phyloP scores from a whole-genome alignment of 2,113 vertebrate species.

The Alectura lathami region DNA sequence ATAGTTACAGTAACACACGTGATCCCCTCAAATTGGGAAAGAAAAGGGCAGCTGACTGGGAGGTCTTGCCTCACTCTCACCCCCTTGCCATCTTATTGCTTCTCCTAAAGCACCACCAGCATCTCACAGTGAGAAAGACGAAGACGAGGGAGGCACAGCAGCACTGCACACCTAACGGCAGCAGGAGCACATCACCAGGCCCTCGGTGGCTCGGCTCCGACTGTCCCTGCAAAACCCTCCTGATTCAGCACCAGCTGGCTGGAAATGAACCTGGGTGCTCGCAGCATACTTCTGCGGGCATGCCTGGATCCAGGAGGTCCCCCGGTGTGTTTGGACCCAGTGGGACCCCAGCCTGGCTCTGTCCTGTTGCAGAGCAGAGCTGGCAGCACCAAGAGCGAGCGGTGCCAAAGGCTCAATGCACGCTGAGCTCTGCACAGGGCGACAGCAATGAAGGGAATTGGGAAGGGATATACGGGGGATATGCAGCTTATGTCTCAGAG shows the following conservation, averaged over 20 bases:
- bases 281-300: background rate
- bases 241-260: slow-evolving; percentile 59
- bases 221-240: background rate
- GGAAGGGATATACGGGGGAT: background rate
- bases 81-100: background rate
- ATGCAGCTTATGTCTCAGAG: background rate
- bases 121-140: background rate
- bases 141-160: rapidly evolving
- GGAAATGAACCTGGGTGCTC: too few species aligned
- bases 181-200: background rate
- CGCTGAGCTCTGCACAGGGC: background rate
- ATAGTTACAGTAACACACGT: background rate
- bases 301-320: background rate
- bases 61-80: background rate
- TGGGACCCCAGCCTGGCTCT: background rate
- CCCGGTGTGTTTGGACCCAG: too few species aligned
- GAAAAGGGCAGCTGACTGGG: background rate
- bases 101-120: background rate
- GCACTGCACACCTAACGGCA: background rate
- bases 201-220: background rate
- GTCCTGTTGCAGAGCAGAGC: background rate
- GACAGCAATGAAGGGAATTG: background rate
- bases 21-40: background rate
- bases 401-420: background rate
- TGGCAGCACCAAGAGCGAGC: background rate